Percentiles rank a stretch among this genome's conserved stretches.
Evolutionary conservation across 2,888 invertebrate species (phyloP).

Genomic region (Heliconius hortense): DNA sequence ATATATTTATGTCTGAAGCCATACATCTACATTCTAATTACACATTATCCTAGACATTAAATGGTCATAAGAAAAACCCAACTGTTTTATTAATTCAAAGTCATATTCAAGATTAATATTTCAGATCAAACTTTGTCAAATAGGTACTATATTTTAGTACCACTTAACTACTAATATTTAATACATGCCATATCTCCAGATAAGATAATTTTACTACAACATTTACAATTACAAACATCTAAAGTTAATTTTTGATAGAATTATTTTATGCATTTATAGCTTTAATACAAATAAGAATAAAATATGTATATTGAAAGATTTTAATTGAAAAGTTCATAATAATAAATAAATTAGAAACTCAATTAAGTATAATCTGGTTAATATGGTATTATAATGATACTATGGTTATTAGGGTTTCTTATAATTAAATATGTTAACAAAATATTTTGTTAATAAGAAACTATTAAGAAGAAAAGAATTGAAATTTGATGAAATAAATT

Average conservation of each 20-base stretch:
- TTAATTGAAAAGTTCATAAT: not conserved
- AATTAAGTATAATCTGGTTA: too few relatives aligned
- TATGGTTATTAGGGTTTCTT: too few relatives aligned
- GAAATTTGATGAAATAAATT: too few relatives aligned
- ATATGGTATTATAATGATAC: too few relatives aligned
- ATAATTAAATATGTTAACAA: too few relatives aligned
- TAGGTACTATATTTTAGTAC: not conserved
- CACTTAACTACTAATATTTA: conserved; percentile 16
- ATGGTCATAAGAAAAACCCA: too few relatives aligned
- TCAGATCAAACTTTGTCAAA: not conserved
- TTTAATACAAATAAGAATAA: not conserved
- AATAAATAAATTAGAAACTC: not conserved
- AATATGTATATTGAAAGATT: not conserved
- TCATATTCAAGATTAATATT: not conserved
- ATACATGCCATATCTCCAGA: conserved; percentile 5
- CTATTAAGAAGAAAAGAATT: too few relatives aligned
- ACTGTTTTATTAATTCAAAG: not conserved
- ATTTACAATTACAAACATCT: not conserved
- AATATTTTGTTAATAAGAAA: not conserved
- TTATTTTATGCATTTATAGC: not conserved
- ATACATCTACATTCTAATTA: too few relatives aligned
- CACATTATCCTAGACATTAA: too few relatives aligned
- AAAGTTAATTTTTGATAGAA: not conserved
- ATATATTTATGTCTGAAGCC: too few relatives aligned
- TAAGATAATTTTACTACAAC: conserved; percentile 7